Base-by-base conservation (phyloP, 2,797 vertebrate genomes). In the Cygnus olor region DNA sequence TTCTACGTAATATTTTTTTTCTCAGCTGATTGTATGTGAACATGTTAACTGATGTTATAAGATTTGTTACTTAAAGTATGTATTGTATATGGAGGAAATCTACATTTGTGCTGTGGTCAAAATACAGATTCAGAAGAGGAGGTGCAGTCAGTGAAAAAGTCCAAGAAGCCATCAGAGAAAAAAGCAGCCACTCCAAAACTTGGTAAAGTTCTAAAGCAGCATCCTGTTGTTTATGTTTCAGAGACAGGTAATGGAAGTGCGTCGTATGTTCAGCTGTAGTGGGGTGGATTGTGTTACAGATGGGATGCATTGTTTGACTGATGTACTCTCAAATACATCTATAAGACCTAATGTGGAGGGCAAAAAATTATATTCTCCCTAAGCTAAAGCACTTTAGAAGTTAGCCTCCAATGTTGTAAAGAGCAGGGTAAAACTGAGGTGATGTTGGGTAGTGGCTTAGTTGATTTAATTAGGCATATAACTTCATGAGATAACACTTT, bases 191-290 rank as follows among this genome's bases (percentile, higher is more conserved):
- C 88, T 76, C 95, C 92, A 90, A 98, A 98, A 95, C 91, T 65
- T 63, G 76, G 94, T 27, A 96, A 97, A 60, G 95, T 96, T 89
- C 81, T 91, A 24, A 99, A 98, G 93, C 98, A 97, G 89, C 98
- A 99, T 91, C 98, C 99, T 49, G 98, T 99, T 94, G 98, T 98
- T 49, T 99, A 98, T 58, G 97, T 99, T 97, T 99, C 99, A 95
- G 99, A 99, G 97, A 99, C 99, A 98, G 99, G 99, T 99, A 97
- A 98, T 94, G 56, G 36, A 85, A 84, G n/a, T 61, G 5, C 0
- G 15, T 83, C 4, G 1, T 22, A 7, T 64, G 36, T 88, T 80
- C 71, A 74, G 4, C 24, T 89, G 2, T 74, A 47, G 3, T 51
- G 58, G 69, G 24, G 12, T 42, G 32, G 74, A 17, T 56, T 81